Conservation (phyloP, 1,140 invertebrate genomes). For the Aleiodes sp. region DNA sequence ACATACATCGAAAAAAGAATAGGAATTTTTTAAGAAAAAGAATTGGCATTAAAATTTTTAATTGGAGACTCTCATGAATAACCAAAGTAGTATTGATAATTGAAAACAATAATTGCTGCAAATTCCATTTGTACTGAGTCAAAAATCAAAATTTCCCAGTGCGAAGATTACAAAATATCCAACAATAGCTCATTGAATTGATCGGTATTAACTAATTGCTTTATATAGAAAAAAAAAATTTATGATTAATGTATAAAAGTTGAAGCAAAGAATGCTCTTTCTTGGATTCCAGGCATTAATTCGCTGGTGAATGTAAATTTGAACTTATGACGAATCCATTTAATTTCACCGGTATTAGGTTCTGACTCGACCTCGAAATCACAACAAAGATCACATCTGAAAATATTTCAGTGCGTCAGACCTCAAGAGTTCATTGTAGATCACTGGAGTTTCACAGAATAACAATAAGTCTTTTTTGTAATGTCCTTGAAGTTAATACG, state of each 20-base stretch:
- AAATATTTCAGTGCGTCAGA: slow-evolving; percentile 10
- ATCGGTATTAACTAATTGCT: not conserved
- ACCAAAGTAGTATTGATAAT: not conserved
- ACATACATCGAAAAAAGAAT: no score
- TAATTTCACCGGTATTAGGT: not conserved
- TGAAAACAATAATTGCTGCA: not conserved
- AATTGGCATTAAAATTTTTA: no score
- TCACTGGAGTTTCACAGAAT: not conserved
- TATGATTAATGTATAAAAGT: not conserved
- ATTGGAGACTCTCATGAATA: slow-evolving; percentile 1
- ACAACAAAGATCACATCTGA: slow-evolving; percentile 13
- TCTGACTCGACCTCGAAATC: not conserved
- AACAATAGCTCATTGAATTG: slow-evolving; percentile 1
- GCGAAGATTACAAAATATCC: not conserved
- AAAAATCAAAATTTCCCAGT: not conserved
- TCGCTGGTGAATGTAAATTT: not conserved
- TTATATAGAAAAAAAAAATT: not conserved
- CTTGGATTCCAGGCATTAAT: not conserved
- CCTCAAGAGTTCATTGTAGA: not conserved
- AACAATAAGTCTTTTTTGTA: not conserved
- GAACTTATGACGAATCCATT: not conserved
- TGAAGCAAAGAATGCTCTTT: no score
- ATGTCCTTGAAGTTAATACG: not conserved
- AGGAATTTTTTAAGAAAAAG: not conserved
- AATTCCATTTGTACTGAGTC: not conserved